These are phyloP conservation scores for Ivindomyrus marchei DNA, from an alignment of 2,113 vertebrate genomes.

Conservation along the genomic window DNA sequence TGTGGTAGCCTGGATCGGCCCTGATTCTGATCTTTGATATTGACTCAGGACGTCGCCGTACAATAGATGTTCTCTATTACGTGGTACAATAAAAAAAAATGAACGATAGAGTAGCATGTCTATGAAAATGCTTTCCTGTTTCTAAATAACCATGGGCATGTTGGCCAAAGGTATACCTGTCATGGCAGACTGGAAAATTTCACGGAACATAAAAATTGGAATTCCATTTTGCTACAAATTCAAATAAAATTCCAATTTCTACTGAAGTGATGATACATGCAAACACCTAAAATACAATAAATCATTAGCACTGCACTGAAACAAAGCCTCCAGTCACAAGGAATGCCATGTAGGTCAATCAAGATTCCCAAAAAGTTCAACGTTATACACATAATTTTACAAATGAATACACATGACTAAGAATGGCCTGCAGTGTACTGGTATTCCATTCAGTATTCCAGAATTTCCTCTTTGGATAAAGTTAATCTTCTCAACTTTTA, in stretches of 20 bases:
- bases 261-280: background rate
- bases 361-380: background rate
- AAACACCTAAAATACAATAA: background rate
- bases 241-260: background rate
- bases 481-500: background rate
- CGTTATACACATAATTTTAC: background rate
- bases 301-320: background rate
- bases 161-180: background rate
- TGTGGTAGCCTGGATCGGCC: background rate
- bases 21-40: background rate
- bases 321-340: background rate
- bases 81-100: background rate
- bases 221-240: background rate
- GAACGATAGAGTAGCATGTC: background rate
- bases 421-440: background rate
- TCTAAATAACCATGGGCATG: background rate
- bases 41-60: background rate
- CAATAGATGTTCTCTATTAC: background rate
- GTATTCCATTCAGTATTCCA: background rate
- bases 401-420: background rate
- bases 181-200: background rate
- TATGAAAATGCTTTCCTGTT: background rate
- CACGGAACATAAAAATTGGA: background rate
- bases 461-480: background rate
- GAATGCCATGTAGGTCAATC: background rate